These are phyloP conservation scores for Pterophyllum scalare DNA, from an alignment of 2,113 vertebrate species.

Conservation along the genomic window DNA sequence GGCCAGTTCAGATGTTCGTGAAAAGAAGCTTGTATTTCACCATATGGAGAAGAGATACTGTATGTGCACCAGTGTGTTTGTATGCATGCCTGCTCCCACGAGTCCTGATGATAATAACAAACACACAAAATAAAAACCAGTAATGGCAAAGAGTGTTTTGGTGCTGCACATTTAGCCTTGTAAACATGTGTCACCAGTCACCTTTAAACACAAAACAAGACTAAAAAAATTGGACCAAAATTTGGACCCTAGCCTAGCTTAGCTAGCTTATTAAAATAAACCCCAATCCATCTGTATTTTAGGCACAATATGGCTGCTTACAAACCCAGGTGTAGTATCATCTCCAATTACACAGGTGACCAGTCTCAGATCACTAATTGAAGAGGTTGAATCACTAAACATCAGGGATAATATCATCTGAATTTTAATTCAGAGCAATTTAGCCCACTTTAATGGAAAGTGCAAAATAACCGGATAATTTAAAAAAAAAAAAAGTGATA, in stretches of 20 bases:
- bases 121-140: conserved; percentile 1
- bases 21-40: conserved; percentile 25
- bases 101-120: conserved; percentile 15
- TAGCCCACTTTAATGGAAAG: conserved; percentile 58
- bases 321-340: conserved; percentile 24
- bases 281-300: conserved; percentile 25
- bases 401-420: conserved; percentile 42
- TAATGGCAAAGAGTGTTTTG: neutral
- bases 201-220: conserved; percentile 7
- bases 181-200: conserved; percentile 32
- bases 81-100: conserved; percentile 20
- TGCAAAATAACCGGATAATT: conserved; percentile 67
- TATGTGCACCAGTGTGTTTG: neutral
- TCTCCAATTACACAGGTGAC: conserved; percentile 57
- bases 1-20: conserved; percentile 14
- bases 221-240: conserved; percentile 6
- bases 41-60: conserved; percentile 20
- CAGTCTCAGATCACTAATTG: conserved; percentile 61
- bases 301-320: conserved; percentile 13
- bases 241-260: conserved; percentile 4
- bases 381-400: conserved; percentile 68
- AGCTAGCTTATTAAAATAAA: conserved; percentile 19
- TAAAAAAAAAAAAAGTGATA: conserved; percentile 47
- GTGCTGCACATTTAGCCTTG: neutral
- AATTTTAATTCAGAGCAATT: conserved; percentile 71